phyloP scores from a whole-genome alignment of 2,113 vertebrate species.

The Chaetops frenatus region DNA sequence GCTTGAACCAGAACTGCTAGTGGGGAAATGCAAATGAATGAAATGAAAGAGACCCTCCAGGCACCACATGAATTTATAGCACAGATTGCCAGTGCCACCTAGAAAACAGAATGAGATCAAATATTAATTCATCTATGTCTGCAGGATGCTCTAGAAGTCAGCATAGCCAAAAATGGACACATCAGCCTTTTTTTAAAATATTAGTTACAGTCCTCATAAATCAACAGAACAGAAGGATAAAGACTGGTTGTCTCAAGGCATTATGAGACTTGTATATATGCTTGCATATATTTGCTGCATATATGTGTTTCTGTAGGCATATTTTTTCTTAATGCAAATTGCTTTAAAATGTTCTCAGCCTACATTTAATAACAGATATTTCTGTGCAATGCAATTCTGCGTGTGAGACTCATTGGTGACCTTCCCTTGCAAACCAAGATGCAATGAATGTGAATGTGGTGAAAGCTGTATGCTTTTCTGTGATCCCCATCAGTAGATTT shows the following conservation, averaged over 20 bases:
- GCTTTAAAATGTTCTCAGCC: background rate
- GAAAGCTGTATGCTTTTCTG: background rate
- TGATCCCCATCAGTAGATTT: background rate
- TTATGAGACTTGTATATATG: background rate
- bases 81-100: conserved; percentile 3
- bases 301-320: background rate
- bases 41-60: conserved; percentile 15
- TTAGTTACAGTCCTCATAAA: background rate
- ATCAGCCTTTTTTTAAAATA: background rate
- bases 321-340: background rate
- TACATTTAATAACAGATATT: background rate
- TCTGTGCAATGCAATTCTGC: background rate
- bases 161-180: background rate
- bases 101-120: conserved; percentile 27
- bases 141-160: background rate
- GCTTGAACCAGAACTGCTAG: conserved; percentile 2
- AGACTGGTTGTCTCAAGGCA: background rate
- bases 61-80: background rate
- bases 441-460: background rate
- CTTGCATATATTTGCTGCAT: background rate
- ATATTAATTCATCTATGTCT: background rate
- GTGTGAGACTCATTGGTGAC: background rate
- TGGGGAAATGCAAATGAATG: background rate
- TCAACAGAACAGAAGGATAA: background rate
- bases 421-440: background rate